phyloP scores from a whole-genome alignment of 2,797 vertebrate species.

The Catostomus latipinnis region DNA sequence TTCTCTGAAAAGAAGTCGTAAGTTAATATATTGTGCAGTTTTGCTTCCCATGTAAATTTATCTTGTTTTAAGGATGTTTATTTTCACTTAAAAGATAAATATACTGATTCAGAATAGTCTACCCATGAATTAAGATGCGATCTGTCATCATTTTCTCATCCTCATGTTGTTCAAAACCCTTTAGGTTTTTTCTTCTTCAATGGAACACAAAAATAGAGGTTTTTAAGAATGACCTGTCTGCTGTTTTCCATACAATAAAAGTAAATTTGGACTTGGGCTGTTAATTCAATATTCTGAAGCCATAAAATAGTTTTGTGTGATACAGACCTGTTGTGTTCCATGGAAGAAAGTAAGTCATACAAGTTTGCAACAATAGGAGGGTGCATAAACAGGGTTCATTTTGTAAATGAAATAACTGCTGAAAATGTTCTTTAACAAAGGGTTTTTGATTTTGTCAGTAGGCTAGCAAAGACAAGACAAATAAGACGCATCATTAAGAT shows the following conservation, averaged over 20 bases:
- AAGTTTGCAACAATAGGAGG: too few relatives aligned
- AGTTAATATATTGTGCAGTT: too few relatives aligned
- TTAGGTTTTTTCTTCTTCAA: neutral
- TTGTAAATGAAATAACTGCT: too few relatives aligned
- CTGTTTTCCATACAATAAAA: neutral
- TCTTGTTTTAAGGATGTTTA: neutral
- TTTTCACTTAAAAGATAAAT: too few relatives aligned
- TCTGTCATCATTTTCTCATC: neutral
- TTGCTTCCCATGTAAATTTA: neutral
- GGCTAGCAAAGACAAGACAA: too few relatives aligned
- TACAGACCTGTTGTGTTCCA: neutral
- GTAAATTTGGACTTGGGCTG: too few relatives aligned
- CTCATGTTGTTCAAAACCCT: neutral
- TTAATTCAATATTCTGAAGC: neutral
- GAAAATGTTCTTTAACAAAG: too few relatives aligned
- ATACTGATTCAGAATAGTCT: too few relatives aligned
- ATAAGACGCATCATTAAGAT: too few relatives aligned
- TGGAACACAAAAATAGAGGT: neutral
- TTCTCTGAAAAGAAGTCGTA: neutral
- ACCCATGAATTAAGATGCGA: too few relatives aligned
- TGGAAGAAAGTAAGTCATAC: neutral
- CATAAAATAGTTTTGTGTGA: neutral
- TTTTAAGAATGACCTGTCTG: constrained; percentile 5
- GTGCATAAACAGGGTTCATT: too few relatives aligned
- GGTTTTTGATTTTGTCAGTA: too few relatives aligned